Conservation (phyloP, 2,113 vertebrate genomes). For the Callospermophilus lateralis region DNA sequence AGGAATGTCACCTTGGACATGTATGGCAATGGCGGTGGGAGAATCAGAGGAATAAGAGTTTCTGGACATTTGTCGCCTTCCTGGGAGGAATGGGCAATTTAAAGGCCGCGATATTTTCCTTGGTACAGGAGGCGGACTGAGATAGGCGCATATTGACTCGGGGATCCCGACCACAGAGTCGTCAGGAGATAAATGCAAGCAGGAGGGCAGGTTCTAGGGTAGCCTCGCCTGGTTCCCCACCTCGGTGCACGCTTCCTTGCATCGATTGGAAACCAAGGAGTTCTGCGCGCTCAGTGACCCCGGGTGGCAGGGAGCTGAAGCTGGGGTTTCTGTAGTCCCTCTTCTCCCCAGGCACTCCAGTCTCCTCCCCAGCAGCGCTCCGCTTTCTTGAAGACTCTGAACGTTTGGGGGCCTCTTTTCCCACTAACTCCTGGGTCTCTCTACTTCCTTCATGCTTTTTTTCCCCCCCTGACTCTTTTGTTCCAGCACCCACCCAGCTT, state of each 20-base stretch:
- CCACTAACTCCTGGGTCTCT: not conserved
- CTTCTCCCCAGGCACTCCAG: accelerated
- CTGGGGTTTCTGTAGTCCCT: accelerated
- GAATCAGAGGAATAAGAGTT: not conserved
- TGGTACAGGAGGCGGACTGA: not conserved
- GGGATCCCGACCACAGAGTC: accelerated
- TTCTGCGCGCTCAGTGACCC: not conserved
- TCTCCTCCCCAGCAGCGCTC: not conserved
- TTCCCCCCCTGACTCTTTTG: no score
- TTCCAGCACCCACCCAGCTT: not conserved
- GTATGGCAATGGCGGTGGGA: accelerated
- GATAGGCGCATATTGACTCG: accelerated
- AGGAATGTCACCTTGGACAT: not conserved
- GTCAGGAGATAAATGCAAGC: accelerated
- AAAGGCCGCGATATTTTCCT: not conserved
- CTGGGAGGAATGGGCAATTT: no score
- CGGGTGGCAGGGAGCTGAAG: accelerated
- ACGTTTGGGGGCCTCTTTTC: not conserved
- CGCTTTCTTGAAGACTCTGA: not conserved
- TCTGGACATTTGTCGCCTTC: not conserved
- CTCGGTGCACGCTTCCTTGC: no score
- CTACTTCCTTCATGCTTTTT: no score
- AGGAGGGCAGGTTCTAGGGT: no score
- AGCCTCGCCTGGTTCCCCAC: not conserved
- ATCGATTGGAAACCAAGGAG: not conserved